phyloP scores from a whole-genome alignment of 1,140 invertebrate species.

The Microplitis demolitor region DNA sequence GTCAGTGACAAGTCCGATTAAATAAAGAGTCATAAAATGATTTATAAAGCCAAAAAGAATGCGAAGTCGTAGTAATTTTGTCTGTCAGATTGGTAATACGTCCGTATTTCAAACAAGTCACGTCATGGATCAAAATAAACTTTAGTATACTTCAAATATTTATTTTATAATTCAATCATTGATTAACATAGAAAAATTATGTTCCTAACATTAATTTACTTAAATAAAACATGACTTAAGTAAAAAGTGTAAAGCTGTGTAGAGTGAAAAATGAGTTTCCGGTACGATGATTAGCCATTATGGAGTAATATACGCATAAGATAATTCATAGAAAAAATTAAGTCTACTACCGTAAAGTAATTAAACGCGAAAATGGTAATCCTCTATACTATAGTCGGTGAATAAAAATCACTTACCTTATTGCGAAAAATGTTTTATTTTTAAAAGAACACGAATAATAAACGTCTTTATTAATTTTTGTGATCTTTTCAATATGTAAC shows the following conservation, averaged over 20 bases:
- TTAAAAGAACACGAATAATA: too few relatives aligned
- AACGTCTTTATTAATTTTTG: too few relatives aligned
- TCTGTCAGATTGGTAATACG: background rate
- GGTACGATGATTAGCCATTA: conserved; percentile 8
- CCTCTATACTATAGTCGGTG: background rate
- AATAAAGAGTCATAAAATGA: background rate
- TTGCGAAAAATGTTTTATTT: too few relatives aligned
- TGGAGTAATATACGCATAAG: conserved; percentile 18
- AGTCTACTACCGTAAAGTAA: conserved; percentile 9
- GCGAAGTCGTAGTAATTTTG: background rate
- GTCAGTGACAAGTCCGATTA: background rate
- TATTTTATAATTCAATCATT: too few relatives aligned
- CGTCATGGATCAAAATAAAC: too few relatives aligned
- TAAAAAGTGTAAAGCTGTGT: background rate
- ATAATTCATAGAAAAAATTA: conserved; percentile 31
- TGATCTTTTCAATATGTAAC: too few relatives aligned
- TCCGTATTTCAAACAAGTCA: background rate
- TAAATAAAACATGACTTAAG: too few relatives aligned
- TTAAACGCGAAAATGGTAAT: background rate
- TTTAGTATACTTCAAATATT: too few relatives aligned
- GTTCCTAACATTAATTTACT: too few relatives aligned
- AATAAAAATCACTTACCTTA: background rate
- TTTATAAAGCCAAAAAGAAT: background rate
- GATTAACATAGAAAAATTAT: too few relatives aligned
- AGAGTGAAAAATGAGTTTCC: background rate